Evolutionary conservation across 1,140 invertebrate species (phyloP), one percentile per base, ranked within the genome.

Genomic region (Sarcophaga peregrina): DNA sequence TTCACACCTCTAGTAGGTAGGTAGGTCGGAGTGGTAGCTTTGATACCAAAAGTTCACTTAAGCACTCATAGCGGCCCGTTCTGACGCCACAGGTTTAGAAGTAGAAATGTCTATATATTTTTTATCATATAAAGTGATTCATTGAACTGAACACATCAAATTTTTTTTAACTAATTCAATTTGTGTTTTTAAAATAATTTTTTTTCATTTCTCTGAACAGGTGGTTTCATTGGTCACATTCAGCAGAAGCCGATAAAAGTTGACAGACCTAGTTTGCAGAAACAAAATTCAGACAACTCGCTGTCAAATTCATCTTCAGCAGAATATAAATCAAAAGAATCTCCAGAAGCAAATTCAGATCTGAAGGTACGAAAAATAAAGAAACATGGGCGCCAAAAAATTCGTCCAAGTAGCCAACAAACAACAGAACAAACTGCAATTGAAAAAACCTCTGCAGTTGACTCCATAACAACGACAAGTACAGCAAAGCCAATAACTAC

Each of bases 371-470:
- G 75, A 78, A 78, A 50, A 25, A 7, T 78, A 20, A 78, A 78
- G 20, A 78, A 78, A 78, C 75, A 78, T 52, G 75, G 75, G 25
- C 75, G 75, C 17, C 75, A 78, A 78, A 78, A 78, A 78, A 78
- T 78, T 52, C 75, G 75, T 11, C 47, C 47, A 78, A 78, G 11
- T 78, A 50, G 75, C 75, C 75, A 20, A 6, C 81, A 13, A 37
- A 15, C 75, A 37, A 20, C 54, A 15, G 13, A 15, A 25, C 46
- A 78, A 62, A 47, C 25, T 6, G 20, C 46, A 17, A 62, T 47
- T 45, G 9, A 78, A 8, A 17, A 62, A n/a, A 72, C 37, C 37
- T 20, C 75, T 47, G 73, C 46, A 11, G 10, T 13, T 10, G 73
- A 47, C 20, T n/a, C 8, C 37, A 48, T 9, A 80, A 0, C 52